phyloP scores from a whole-genome alignment of 30 jellyfish, hydroid and myxozoan species.

The Pelagia noctiluca region DNA sequence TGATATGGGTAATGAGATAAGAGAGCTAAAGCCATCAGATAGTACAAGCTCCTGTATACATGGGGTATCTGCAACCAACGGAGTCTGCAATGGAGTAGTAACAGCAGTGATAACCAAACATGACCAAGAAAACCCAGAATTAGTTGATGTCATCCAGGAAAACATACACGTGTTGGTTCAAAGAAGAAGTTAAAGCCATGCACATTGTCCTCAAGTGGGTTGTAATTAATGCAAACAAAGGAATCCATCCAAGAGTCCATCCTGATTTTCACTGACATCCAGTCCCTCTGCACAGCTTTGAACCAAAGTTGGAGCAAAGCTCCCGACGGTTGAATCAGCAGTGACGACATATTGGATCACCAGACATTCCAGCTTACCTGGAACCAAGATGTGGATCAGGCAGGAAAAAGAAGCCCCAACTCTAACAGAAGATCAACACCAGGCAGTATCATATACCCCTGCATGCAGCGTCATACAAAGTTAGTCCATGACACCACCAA shows the following conservation, averaged over 20 bases:
- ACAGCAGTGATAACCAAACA: constrained; percentile 39
- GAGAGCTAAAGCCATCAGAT: no score
- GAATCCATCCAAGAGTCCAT: constrained; percentile 10
- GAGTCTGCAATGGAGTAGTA: constrained; percentile 37
- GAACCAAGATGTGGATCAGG: constrained; percentile 36
- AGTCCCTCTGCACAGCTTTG: constrained; percentile 42
- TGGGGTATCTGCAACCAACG: constrained; percentile 32
- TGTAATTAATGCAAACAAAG: neutral
- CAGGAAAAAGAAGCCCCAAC: constrained; percentile 39
- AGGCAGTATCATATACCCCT: constrained; percentile 7
- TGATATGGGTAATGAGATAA: no score
- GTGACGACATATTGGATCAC: constrained; percentile 46
- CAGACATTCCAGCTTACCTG: constrained; percentile 43
- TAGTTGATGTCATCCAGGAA: constrained; percentile 29
- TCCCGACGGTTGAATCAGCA: neutral
- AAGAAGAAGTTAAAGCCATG: constrained; percentile 40
- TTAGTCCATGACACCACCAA: no score
- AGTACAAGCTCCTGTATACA: no score
- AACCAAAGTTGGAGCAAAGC: neutral
- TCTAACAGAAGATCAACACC: neutral
- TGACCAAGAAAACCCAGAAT: constrained; percentile 37
- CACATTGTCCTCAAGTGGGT: constrained; percentile 7
- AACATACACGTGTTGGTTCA: constrained; percentile 23
- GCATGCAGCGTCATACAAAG: constrained; percentile 19
- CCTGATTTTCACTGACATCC: constrained; percentile 29